Evolutionary conservation across 1,140 invertebrate genomes (phyloP), one percentile per base, ranked within the genome.

Genomic region (Drosophila saltans): DNA sequence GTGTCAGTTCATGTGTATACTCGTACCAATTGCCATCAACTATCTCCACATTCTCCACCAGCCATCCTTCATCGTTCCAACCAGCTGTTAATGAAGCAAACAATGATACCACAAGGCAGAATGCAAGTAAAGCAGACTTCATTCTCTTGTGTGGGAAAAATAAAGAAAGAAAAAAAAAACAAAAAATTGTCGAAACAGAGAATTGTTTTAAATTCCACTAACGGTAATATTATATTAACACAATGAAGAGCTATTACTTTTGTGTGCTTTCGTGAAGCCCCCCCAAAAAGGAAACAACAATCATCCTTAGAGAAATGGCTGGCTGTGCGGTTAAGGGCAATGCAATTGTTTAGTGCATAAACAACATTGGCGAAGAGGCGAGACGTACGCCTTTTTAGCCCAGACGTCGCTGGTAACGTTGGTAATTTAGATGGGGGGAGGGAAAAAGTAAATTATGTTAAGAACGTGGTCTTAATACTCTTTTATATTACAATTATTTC

Each of bases 21-120:
- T 16, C 16, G 16, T 16, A 16, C 56, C 59, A 26, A 52, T 58
- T 63, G 61, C 52, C 36, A 33, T 40, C 55, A 33, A 24, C 67
- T 45, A 39, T 72, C 60, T 41, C 10, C 64, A 64, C 10, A n/a
- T 26, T 48, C 16, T 7, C 75, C 33, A 3, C 33, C 33, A 58
- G 30, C 30, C 56, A 8, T 39, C 16, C 26, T 36, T 36, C 16
- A 59, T 39, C 57, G 16, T 33, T 16, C 57, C 57, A 21, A 26
- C 33, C 57, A 39, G 33, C 57, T 55, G 72, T 80, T 82, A 88
- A 86, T 88, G 82, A 88, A 75, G 55, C 80, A 73, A 69, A 64
- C 76, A 75, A 57, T 36, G 39, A 57, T 28, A 43, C 59, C 48
- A 65, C 40, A 30, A 70, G 39, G 4, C 66, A 10, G 21, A 75